A percentile compares a stretch with the other conserved stretches of the same genome.
Conservation (phyloP, 2,113 vertebrate species). For the Machaerirhynchus nigripectus region DNA sequence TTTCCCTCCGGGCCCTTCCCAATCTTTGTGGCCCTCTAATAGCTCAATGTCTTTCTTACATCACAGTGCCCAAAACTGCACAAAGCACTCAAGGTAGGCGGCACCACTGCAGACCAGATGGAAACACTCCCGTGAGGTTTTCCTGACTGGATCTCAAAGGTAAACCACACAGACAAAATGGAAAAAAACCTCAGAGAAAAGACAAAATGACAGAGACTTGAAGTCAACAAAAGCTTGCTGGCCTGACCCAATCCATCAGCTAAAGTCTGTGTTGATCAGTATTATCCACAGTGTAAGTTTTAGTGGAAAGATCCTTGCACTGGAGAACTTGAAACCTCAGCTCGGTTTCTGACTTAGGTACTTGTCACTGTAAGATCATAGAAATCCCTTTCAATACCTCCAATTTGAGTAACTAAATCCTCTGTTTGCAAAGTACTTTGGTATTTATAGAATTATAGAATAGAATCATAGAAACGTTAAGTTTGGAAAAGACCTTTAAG, state of each 20-base stretch:
- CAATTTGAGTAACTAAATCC: not conserved
- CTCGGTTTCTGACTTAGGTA: not conserved
- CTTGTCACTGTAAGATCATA: not conserved
- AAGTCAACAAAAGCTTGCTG: not conserved
- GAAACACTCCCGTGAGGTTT: not conserved
- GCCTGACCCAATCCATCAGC: not conserved
- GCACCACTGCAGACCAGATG: not conserved
- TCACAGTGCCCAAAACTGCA: fast-evolving
- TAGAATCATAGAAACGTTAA: not conserved
- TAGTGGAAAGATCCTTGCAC: not conserved
- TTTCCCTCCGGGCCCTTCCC: not conserved
- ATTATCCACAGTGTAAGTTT: not conserved
- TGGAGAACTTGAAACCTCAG: not conserved
- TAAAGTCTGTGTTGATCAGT: not conserved
- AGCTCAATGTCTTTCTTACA: not conserved
- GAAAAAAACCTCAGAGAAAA: not conserved
- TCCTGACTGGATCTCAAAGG: not conserved
- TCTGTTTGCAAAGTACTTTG: not conserved
- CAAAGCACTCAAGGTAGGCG: fast-evolving
- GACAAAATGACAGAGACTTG: not conserved
- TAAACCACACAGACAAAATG: not conserved
- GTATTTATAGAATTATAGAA: not conserved
- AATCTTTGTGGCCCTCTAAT: not conserved
- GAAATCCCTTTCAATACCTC: not conserved
- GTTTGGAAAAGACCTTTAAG: not conserved